Evolutionary conservation across 2,888 invertebrate species (phyloP).

Genomic region (Reticulitermes lucifugus): DNA sequence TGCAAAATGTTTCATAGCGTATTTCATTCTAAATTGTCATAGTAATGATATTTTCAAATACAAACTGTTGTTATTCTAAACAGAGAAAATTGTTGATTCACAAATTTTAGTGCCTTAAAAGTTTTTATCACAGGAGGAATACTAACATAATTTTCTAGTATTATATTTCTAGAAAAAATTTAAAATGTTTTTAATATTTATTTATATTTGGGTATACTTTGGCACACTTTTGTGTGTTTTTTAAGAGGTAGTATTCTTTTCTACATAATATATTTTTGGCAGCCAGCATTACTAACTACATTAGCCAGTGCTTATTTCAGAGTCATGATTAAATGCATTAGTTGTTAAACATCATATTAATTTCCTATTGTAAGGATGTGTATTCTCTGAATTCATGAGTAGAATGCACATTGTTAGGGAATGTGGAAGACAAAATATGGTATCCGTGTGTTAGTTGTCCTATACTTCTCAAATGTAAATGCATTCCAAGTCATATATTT

Average conservation of each 20-base stretch:
- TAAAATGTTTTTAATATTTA: constrained; percentile 25
- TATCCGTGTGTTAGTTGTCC: constrained; percentile 36
- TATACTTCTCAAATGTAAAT: constrained; percentile 37
- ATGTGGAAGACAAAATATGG: constrained; percentile 14
- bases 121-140: constrained; percentile 42
- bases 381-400: constrained; percentile 20
- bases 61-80: constrained; percentile 38
- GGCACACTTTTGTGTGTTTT: constrained; percentile 36
- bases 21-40: constrained; percentile 49
- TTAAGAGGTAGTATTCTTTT: constrained; percentile 24
- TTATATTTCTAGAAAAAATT: constrained; percentile 43
- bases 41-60: constrained; percentile 41
- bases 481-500: constrained; percentile 50
- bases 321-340: constrained; percentile 9
- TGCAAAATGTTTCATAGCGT: constrained; percentile 45
- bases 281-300: constrained; percentile 40
- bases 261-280: constrained; percentile 39
- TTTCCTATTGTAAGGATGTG: constrained; percentile 28
- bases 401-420: constrained; percentile 23
- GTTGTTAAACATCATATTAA: constrained; percentile 10
- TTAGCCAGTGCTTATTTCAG: constrained; percentile 8
- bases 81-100: constrained; percentile 45
- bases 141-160: constrained; percentile 45
- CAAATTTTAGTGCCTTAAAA: constrained; percentile 51
- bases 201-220: constrained; percentile 37